These are phyloP conservation scores for Myocastor coypus DNA, from an alignment of 2,113 vertebrate species.

Conservation along the genomic window DNA sequence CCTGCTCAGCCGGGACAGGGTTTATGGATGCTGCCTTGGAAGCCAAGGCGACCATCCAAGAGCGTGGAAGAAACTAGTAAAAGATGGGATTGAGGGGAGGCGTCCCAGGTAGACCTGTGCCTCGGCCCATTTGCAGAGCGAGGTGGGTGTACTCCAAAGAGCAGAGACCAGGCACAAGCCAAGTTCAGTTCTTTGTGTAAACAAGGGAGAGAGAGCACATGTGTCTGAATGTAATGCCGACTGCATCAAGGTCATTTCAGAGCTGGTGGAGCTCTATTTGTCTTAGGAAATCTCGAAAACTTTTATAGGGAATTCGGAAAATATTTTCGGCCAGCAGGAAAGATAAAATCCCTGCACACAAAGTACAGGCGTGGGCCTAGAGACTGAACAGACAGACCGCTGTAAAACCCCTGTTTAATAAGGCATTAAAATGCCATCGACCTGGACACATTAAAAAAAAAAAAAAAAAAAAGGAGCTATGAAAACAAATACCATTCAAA, in stretches of 20 bases:
- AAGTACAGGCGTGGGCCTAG: conserved; percentile 87
- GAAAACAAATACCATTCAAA: conserved; percentile 91
- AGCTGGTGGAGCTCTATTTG: conserved; percentile 84
- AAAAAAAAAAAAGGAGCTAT: conserved; percentile 75
- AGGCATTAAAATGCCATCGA: conserved; percentile 92
- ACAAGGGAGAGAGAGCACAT: conserved; percentile 47
- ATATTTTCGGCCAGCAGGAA: conserved; percentile 85
- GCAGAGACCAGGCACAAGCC: conserved; percentile 53
- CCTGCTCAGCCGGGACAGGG: conserved; percentile 48
- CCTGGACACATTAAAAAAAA: conserved; percentile 85
- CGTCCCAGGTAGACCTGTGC: background rate
- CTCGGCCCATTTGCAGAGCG: conserved; percentile 16
- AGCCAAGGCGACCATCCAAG: conserved; percentile 61
- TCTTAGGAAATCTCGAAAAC: conserved; percentile 87
- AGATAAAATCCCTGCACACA: conserved; percentile 86
- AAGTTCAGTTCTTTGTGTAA: conserved; percentile 77
- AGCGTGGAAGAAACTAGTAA: conserved; percentile 74
- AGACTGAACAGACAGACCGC: conserved; percentile 87
- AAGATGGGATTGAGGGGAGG: conserved; percentile 67
- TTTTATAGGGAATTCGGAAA: conserved; percentile 88
- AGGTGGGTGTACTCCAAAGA: background rate
- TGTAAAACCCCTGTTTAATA: conserved; percentile 90
- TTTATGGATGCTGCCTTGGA: conserved; percentile 11
- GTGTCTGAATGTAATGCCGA: conserved; percentile 61
- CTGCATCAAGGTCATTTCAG: conserved; percentile 80